Base-by-base conservation (phyloP, 2,113 vertebrate species). In the Dendrocopos noguchii region DNA sequence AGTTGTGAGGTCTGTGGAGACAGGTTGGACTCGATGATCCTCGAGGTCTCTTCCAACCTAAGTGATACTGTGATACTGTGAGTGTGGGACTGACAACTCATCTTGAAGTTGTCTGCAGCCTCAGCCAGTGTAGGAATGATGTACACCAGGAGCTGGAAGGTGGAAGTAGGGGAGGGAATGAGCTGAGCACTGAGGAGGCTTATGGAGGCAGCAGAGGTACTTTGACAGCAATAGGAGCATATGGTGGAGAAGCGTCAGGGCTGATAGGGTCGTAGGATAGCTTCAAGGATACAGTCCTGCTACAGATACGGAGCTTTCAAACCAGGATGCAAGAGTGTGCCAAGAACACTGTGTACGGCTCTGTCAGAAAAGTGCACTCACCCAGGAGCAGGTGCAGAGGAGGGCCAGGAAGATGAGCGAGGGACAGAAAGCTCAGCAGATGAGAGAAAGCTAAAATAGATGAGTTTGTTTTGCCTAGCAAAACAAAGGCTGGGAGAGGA, bases 41-140 rank as follows among this genome's bases (percentile, higher is more conserved):
- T n/a, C n/a, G n/a, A n/a, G n/a, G n/a, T n/a, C n/a, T n/a, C n/a
- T n/a, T n/a, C n/a, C n/a, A n/a, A n/a, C n/a, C n/a, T n/a, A n/a
- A n/a, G n/a, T n/a, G n/a, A n/a, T n/a, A n/a, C n/a, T n/a, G n/a
- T n/a, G n/a, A n/a, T n/a, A n/a, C n/a, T n/a, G 36, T 24, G 36
- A 9, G 39, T 2, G 0, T 1, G 2, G 64, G 29, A 44, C 64
- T 5, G 6, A 47, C 70, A 9, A 25, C 70, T 15, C 60, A 15
- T 34, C 39, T 34, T 55, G 0, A 1, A 5, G n/a, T 25, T 1
- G 0, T 9, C 27, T 4, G 12, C 4, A 11, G 22, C 52, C 73
- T 78, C 46, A 27, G 39, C 18, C n/a, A 4, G 24, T 0, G 17
- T 22, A 56, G 55, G 56, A 86, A 27, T 53, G 65, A 53, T 29